Conservation (phyloP, 2,113 vertebrate genomes). For the Hystrix cristata region DNA sequence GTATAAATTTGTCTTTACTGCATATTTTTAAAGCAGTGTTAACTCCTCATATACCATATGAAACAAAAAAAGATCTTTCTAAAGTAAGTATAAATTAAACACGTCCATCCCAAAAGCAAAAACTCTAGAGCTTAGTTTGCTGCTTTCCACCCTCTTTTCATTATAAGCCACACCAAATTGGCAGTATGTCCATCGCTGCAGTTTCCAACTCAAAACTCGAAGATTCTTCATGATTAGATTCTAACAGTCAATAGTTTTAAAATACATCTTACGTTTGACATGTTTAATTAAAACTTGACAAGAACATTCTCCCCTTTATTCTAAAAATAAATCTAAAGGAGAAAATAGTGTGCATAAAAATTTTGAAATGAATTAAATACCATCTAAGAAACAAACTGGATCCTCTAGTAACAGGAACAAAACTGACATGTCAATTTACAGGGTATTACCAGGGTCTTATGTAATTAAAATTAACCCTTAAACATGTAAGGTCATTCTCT, state of each 20-base stretch:
- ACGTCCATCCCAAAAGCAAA: neutral
- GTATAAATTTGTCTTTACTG: neutral
- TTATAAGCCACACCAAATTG: slow-evolving; percentile 24
- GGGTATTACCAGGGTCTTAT: neutral
- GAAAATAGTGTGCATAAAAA: slow-evolving; percentile 47
- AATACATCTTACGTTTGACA: neutral
- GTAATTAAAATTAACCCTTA: slow-evolving; percentile 12
- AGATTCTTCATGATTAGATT: slow-evolving; percentile 26
- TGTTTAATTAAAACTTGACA: neutral
- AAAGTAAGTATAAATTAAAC: slow-evolving; percentile 39
- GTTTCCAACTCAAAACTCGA: slow-evolving; percentile 12
- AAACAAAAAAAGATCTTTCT: slow-evolving; percentile 40
- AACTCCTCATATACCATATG: neutral
- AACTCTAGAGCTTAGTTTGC: neutral
- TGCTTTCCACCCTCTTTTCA: slow-evolving; percentile 3
- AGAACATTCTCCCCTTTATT: neutral
- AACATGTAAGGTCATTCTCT: neutral
- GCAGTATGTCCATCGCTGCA: neutral
- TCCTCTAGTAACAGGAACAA: neutral
- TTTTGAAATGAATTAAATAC: slow-evolving; percentile 1
- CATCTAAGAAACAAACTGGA: neutral
- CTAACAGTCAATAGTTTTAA: neutral
- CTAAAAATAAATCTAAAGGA: slow-evolving; percentile 47
- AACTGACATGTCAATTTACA: neutral
- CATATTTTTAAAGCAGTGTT: neutral